phyloP scores from a whole-genome alignment of 2,888 invertebrate genomes.

The Agapostemon virescens region DNA sequence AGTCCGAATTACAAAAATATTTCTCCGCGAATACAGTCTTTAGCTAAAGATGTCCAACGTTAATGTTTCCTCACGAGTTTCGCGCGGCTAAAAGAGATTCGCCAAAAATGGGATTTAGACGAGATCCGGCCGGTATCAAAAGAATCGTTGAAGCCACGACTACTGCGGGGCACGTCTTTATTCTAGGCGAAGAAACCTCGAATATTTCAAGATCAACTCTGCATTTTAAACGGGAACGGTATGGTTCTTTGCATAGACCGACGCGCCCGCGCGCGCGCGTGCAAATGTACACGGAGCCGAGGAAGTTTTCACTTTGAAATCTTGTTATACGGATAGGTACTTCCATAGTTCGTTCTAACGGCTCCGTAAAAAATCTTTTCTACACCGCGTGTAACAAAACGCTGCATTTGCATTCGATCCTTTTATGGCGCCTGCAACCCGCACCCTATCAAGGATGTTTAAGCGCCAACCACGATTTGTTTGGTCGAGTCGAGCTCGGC shows the following conservation, averaged over 20 bases:
- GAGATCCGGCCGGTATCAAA: neutral
- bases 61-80: neutral
- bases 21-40: neutral
- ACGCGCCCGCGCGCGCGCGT: neutral
- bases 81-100: neutral
- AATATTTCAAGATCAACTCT: constrained; percentile 3
- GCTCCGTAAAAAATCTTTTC: neutral
- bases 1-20: constrained; percentile 1
- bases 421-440: constrained; percentile 40
- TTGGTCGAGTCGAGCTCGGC: constrained; percentile 25
- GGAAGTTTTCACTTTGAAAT: neutral
- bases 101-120: neutral
- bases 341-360: neutral
- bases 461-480: constrained; percentile 37
- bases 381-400: neutral
- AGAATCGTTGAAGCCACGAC: neutral
- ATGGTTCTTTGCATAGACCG: neutral
- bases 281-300: neutral
- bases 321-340: neutral
- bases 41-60: neutral
- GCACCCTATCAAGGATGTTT: constrained; percentile 43
- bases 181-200: neutral
- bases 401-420: constrained; percentile 30
- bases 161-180: neutral
- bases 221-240: neutral